Evolutionary conservation across 2,888 invertebrate genomes (phyloP).

Genomic region (Dryobota labecula): DNA sequence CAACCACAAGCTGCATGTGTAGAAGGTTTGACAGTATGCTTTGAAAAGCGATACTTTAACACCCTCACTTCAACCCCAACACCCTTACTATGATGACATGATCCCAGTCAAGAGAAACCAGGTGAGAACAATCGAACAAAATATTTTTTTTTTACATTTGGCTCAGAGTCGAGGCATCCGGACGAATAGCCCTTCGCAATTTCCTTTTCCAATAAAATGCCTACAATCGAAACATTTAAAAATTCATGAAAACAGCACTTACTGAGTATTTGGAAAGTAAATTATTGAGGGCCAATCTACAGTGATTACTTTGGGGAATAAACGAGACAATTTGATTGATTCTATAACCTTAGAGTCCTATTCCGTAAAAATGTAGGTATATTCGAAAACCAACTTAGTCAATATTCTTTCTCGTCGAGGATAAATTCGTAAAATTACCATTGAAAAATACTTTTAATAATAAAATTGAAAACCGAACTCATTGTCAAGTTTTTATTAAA

Average conservation of each 20-base stretch:
- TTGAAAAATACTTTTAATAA: constrained; percentile 41
- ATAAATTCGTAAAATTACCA: constrained; percentile 10
- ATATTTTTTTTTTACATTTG: constrained; percentile 1
- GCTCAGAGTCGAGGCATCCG: background rate
- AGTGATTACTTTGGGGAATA: constrained; percentile 49
- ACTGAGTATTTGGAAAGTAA: constrained; percentile 53
- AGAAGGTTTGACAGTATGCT: no score
- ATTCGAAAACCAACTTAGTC: constrained; percentile 30
- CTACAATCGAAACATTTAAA: constrained; percentile 41
- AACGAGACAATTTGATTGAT: constrained; percentile 48
- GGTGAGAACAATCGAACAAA: background rate
- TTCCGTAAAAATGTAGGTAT: constrained; percentile 7
- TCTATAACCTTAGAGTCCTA: constrained; percentile 12
- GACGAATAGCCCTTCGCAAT: constrained; percentile 25
- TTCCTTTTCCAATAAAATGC: constrained; percentile 40
- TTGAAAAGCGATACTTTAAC: no score
- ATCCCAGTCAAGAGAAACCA: background rate
- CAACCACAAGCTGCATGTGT: no score
- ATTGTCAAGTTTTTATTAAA: constrained; percentile 63
- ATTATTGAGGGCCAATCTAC: constrained; percentile 38
- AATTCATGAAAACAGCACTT: constrained; percentile 55
- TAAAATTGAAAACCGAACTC: constrained; percentile 52
- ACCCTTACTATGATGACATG: background rate
- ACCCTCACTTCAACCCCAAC: no score
- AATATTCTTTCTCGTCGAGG: constrained; percentile 22